Evolutionary conservation across 1,140 invertebrate species (phyloP).

Genomic region (Leptinotarsa undecemlineata): DNA sequence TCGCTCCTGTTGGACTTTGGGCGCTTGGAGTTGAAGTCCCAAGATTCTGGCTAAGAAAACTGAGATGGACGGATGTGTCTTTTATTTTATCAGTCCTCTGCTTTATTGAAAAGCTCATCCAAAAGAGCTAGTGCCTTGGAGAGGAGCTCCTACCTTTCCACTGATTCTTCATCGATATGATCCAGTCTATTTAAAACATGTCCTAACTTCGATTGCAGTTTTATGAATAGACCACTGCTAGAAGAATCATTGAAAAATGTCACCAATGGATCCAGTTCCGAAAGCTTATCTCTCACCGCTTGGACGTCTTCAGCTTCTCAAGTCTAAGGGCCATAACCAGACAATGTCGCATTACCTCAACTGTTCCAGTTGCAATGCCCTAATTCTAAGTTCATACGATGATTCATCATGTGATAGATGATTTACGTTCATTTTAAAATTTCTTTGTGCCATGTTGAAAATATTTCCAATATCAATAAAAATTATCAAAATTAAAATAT

Average conservation of each 20-base stretch:
- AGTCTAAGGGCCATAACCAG: constrained; percentile 4
- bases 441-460: neutral
- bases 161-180: constrained; percentile 8
- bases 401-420: constrained; percentile 11
- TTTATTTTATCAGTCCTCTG: neutral
- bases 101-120: neutral
- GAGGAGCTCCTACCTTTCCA: neutral
- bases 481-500: no score
- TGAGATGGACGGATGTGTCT: neutral
- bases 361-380: constrained; percentile 18
- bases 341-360: constrained; percentile 17
- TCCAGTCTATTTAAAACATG: neutral
- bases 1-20: neutral
- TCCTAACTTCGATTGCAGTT: neutral
- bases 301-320: constrained; percentile 15
- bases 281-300: constrained; percentile 8
- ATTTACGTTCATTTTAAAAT: neutral
- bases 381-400: constrained; percentile 7
- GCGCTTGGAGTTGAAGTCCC: neutral
- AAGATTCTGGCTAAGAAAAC: neutral
- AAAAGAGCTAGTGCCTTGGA: neutral
- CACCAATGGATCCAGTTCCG: neutral
- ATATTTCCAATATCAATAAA: no score
- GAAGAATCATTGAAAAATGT: neutral
- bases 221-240: neutral